These are phyloP conservation scores for Epiblema foenella DNA, from an alignment of 2,888 invertebrate genomes.

Conservation along the genomic window DNA sequence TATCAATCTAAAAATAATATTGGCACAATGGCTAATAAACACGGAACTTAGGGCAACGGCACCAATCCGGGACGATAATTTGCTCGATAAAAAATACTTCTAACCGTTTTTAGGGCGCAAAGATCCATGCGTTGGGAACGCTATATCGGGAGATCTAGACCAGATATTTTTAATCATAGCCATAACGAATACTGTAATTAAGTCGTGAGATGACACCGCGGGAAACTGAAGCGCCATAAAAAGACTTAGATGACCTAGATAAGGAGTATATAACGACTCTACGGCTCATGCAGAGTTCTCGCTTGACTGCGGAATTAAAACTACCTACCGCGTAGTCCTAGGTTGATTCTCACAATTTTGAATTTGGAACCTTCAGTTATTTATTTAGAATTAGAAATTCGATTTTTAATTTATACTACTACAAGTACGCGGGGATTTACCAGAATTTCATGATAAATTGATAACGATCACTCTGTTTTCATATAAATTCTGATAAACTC, in stretches of 20 bases:
- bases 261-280: constrained; percentile 20
- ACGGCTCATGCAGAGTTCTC: neutral
- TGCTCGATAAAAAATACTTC: constrained; percentile 53
- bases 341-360: no score
- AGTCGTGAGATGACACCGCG: constrained; percentile 53
- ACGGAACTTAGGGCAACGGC: constrained; percentile 53
- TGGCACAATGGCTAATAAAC: constrained; percentile 46
- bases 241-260: constrained; percentile 40
- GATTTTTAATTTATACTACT: no score
- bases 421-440: no score
- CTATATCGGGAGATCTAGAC: constrained; percentile 56
- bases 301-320: neutral
- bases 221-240: constrained; percentile 43
- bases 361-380: no score
- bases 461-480: neutral
- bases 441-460: no score
- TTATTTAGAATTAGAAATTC: no score
- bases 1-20: constrained; percentile 28
- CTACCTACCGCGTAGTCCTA: neutral
- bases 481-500: neutral
- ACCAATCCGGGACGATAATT: constrained; percentile 54
- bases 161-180: constrained; percentile 53
- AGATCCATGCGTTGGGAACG: constrained; percentile 59
- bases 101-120: constrained; percentile 64
- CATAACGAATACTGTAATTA: constrained; percentile 52